Conservation (phyloP, 2,113 vertebrate genomes). For the Progne subis region DNA sequence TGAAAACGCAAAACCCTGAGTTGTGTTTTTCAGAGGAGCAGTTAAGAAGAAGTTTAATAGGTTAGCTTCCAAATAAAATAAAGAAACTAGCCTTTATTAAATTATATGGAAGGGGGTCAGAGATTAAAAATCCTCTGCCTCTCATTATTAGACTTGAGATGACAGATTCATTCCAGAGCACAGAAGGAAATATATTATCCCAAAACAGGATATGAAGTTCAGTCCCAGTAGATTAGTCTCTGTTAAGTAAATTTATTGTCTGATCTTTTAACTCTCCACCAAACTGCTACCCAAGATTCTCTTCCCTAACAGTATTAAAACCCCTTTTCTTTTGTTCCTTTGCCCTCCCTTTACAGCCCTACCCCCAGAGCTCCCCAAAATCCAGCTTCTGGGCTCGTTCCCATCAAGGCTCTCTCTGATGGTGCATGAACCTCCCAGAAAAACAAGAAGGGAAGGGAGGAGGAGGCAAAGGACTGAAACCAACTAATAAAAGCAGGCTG, state of each 20-base stretch:
- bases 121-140: conserved; percentile 82
- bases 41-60: conserved; percentile 35
- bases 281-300: conserved; percentile 67
- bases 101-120: conserved; percentile 77
- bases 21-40: not conserved
- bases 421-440: not conserved
- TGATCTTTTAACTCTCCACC: conserved; percentile 79
- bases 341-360: not conserved
- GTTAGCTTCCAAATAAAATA: conserved; percentile 71
- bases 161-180: conserved; percentile 84
- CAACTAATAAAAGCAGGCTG: conserved; percentile 62
- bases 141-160: conserved; percentile 80
- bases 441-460: not conserved
- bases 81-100: conserved; percentile 75
- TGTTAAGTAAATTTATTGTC: conserved; percentile 82
- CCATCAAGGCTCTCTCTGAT: not conserved
- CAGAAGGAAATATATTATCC: conserved; percentile 82
- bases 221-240: conserved; percentile 78
- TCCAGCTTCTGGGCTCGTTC: not conserved
- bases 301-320: conserved; percentile 35
- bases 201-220: conserved; percentile 85
- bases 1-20: not conserved
- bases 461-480: not conserved
- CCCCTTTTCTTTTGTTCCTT: not conserved
- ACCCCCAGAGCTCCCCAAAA: not conserved